These are phyloP conservation scores for Oreocharis arfaki DNA, from an alignment of 2,113 vertebrate species.

Conservation along the genomic window DNA sequence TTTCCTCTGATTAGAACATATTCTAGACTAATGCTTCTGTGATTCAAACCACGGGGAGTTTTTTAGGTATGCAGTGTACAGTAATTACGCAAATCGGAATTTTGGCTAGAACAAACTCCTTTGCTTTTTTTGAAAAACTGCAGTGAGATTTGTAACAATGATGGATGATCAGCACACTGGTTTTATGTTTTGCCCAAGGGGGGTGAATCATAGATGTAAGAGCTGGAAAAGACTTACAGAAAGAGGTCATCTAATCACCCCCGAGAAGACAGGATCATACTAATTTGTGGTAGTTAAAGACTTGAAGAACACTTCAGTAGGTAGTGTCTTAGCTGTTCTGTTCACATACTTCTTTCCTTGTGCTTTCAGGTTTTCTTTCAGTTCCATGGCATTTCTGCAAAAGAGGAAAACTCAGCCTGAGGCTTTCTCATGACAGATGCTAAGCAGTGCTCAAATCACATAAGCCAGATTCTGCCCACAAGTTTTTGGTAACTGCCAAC, in stretches of 20 bases:
- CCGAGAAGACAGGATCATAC: not conserved
- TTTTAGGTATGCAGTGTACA: not conserved
- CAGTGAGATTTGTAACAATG: not conserved
- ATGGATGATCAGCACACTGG: not conserved
- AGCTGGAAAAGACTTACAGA: not conserved
- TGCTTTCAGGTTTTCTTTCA: not conserved
- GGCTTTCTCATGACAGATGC: not conserved
- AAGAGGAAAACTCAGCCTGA: not conserved
- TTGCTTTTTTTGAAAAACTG: not conserved
- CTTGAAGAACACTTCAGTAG: not conserved
- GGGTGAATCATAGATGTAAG: slow-evolving; percentile 4
- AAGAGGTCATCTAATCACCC: not conserved
- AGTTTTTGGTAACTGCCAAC: not conserved
- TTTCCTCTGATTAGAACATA: not conserved
- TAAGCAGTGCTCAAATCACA: not conserved
- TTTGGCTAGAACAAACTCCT: not conserved
- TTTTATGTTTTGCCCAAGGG: slow-evolving; percentile 18
- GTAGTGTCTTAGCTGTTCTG: not conserved
- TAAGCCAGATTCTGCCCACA: not conserved
- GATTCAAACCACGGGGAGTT: not conserved
- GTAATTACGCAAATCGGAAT: not conserved
- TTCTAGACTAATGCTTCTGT: not conserved
- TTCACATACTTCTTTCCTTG: not conserved
- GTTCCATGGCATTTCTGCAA: not conserved
- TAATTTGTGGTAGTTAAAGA: not conserved